Base-by-base conservation (phyloP, 2,888 invertebrate genomes). In the Melitaea athalia region DNA sequence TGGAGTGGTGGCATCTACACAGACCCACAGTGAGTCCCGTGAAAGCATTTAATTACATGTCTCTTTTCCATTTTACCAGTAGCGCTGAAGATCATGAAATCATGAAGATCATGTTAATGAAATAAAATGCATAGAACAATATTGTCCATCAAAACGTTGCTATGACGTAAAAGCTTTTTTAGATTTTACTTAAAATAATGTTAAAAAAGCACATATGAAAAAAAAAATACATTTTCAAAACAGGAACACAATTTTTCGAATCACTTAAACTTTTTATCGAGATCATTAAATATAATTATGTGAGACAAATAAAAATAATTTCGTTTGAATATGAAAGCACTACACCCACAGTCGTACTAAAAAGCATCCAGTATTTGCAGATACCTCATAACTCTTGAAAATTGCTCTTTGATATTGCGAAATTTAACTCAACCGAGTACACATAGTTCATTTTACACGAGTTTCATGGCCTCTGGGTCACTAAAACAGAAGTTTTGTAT, bases 401-500 rank as follows among this genome's bases (percentile, higher is more conserved):
- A 63, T 63, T 59, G 43, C 55, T 63, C 42, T 59, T 59, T 60
- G 53, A 52, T 57, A 63, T 63, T 49, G 11, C 43, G 42, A 65
- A 69, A 64, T 50, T 47, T 45, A 60, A 64, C 47, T 43, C 65
- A 64, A n/a, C 59, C 42, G 64, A 55, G 60, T 50, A 57, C 45
- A 62, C 50, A 33, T n/a, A 14, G 73, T 38, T 63, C 72, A 70
- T 52, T 63, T 59, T 67, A 70, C 33, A 63, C 68, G 67, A 55
- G 69, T 45, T 60, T 17, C 33, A 24, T 55, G 68, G 53, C 47
- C 64, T 64, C 67, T 63, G 62, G 70, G 72, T 70, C 61, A 68
- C 61, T 68, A 62, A 72, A 72, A 70, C 68, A 70, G 65, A 68
- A 70, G 61, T 72, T 66, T 72, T 70, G 67, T 72, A 72, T 62